Evolutionary conservation across 2,888 invertebrate genomes (phyloP), one percentile per base, ranked within the genome.

Genomic region (Eristalis pertinax): DNA sequence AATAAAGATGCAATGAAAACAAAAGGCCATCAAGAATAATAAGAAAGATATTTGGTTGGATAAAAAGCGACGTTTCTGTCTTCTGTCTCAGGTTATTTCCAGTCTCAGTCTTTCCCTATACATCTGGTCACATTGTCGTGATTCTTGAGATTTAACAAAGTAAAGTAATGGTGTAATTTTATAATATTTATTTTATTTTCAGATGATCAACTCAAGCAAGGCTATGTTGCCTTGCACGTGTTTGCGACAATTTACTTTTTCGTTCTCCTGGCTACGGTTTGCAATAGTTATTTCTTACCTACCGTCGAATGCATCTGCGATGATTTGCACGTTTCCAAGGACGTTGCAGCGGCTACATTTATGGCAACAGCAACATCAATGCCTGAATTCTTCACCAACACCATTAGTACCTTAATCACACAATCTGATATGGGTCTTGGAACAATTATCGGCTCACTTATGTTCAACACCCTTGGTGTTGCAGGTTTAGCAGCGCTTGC

Each of bases 321-420:
- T 89, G 96, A 96, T 92, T 92, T 97, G 60, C 95, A 96, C 90
- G 94, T 97, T 90, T 95, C 96, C 13, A 95, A 95, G 94, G 98
- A 99, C 93, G 97, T 99, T 15, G 99, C 98, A 0, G 99, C 98
- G 0, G 99, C 99, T 2, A 99, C 99, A 0, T 99, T 99, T 90
- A 98, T 99, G 97, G 97, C 99, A 0, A 96, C 98, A 0, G 99
- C 99, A 4, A 99, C 99, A 1, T 98, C 98, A 19, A 97, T 97
- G 89, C 99, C 99, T 0, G 99, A 99, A 93, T 95, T 98, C 88
- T 98, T 98, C 93, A 97, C 98, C 60, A 98, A 97, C 91, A 94
- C 98, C 50, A 97, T 99, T 67, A 98, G 97, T 4, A 97, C 97
- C 0, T 96, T 98, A 90, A 93, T 98, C 13, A 96, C 97, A 0